Evolutionary conservation across 1,140 invertebrate species (phyloP), one percentile per base, ranked within the genome.

Genomic region (Solen grandis): DNA sequence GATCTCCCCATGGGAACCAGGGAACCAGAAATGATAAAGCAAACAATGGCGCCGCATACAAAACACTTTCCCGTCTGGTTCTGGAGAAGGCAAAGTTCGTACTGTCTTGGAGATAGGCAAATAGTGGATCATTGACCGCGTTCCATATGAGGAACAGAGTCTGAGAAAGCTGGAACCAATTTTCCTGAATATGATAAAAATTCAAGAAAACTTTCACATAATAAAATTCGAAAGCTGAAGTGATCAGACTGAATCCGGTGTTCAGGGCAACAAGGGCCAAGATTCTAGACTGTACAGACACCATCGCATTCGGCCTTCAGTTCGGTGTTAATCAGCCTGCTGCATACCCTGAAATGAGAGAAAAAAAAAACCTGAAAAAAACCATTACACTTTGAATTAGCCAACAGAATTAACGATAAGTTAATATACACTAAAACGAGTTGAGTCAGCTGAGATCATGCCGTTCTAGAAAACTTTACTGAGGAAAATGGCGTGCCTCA

Each of bases 51-150:
- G 91, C 92, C 5, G 91, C 85, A 41, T 91, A 92, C 16, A 90
- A 83, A 69, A 93, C 92, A 33, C 89, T 88, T 36, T 90, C 85
- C 25, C 89, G 57, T 5, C 93, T 82, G 33, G 88, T 90, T 46
- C 85, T 90, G 22, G 93, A 86, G 81, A 91, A 92, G 55, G 72
- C 50, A 35, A 73, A 85, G 5, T 80, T 81, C n/a, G 84, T 84
- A 35, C 84, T 88, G 78, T 92, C 92, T 70, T 92, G 91, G 5
- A 88, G 75, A 72, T 93, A 92, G 16, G 92, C 93, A 84, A 93
- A 93, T 50, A 93, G 70, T 8, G 93, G 93, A 74, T 93, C 93
- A 75, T 93, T 93, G 38, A 93, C 83, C 0, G 93, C 89, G 83
- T 93, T 93, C 93, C 93, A 93, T 8, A 93, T 52, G 81, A 93